Evolutionary conservation across 2,888 invertebrate genomes (phyloP).

Genomic region (Poecilobothrus nobilitatus): DNA sequence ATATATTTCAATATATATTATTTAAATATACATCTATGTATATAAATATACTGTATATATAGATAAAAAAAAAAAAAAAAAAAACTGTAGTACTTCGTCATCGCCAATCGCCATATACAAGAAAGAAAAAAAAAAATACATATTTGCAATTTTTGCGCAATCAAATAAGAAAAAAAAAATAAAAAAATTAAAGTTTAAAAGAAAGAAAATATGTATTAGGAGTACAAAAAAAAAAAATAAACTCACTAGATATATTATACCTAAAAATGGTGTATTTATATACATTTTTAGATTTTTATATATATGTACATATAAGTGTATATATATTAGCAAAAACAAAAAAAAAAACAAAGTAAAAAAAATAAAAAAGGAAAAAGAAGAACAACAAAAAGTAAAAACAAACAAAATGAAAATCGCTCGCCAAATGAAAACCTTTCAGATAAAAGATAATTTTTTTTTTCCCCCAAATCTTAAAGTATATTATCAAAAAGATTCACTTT

Average conservation of each 20-base stretch:
- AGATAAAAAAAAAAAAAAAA: neutral
- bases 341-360: neutral
- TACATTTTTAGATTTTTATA: neutral
- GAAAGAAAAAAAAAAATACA: neutral
- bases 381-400: neutral
- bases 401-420: neutral
- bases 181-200: neutral
- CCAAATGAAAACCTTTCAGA: constrained; percentile 1
- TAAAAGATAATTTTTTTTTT: neutral
- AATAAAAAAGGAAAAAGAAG: neutral
- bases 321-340: too few relatives aligned
- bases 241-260: neutral
- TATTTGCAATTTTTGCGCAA: neutral
- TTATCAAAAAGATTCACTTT: too few relatives aligned
- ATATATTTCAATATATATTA: neutral
- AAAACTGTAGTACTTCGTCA: neutral
- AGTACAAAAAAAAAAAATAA: neutral
- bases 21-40: neutral
- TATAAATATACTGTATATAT: neutral
- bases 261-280: neutral
- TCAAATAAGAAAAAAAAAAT: neutral
- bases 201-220: neutral
- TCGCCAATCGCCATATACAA: neutral
- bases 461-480: neutral
- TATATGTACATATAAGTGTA: too few relatives aligned